Base-by-base conservation (phyloP, 2,888 invertebrate species). In the Himalopsyche japonica region DNA sequence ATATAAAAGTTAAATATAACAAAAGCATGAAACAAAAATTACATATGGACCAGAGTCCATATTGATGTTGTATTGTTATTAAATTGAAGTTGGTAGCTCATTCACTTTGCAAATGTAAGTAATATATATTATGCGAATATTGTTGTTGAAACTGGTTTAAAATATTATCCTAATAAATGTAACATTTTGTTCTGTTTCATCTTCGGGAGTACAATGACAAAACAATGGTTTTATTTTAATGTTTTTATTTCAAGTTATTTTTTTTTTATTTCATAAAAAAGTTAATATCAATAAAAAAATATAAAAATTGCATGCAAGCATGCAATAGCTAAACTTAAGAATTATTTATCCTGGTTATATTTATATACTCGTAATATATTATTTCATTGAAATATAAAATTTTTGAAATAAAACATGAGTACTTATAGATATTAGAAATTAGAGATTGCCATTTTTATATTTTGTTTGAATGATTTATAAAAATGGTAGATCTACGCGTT, bases 401-500 rank as follows among this genome's bases (percentile, higher is more conserved):
- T 83, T 85, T 85, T 85, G 84, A 87, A 86, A 81, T 82, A 84
- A 87, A 84, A 85, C 85, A 85, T 86, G 85, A 86, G 85, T 87
- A 87, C 87, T 85, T 85, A 86, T 87, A 87, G 87, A 84, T 79
- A 85, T 85, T 87, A 91, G 91, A 90, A 90, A 92, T 92, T 92
- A 92, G 92, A 90, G 92, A 89, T 91, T 89, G 90, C 91, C 91
- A 91, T 92, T 92, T 92, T 92, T 92, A 91, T 89, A 89, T 90
- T 88, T 87, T 87, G 89, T 78, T 90, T 89, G 89, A 89, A 88
- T 86, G 85, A 85, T 84, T 86, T 91, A 90, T 92, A 92, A 90
- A 92, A 92, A 91, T 92, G 92, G 91, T 90, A 89, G 89, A 90
- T 90, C 92, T 91, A 91, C 91, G 92, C 92, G 93, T 93, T 93